Evolutionary conservation across 2,113 vertebrate genomes (phyloP), one percentile per base, ranked within the genome.

Genomic region (Oophaga pumilio): DNA sequence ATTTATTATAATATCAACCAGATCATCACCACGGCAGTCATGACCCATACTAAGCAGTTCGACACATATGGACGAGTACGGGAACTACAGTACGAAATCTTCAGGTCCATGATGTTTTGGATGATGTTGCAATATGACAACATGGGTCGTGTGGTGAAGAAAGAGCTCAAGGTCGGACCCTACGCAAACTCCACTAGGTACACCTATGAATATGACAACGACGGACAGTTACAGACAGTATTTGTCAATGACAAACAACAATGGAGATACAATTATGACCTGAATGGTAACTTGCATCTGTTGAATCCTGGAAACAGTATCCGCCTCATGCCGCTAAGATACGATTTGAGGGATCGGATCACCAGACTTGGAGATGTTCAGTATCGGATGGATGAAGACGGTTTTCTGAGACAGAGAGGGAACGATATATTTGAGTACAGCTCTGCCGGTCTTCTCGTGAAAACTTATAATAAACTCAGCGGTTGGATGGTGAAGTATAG

Each of bases 1-100:
- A 99, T 99, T 89, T 99, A 99, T 91, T 99, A 99, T 0, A 98
- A 99, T 90, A 99, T 99, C 64, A 99, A 99, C 90, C 98, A 99
- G 90, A 99, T 99, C 79, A 99, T 99, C 89, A 99, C 98, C 74
- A 99, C 98, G 0, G 96, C 98, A 0, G 98, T 99, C 89, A 99
- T 99, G 98, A 99, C 98, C 15, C 98, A 99, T 93, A 99, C 98
- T 6, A 99, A 99, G 88, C 98, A 99, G 92, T 99, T 99, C 62
- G 98, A 99, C 0, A 97, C 97, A 0, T 99, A 99, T 0, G 98
- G 98, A 1, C 94, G 98, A 5, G 97, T 99, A 92, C 98, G 99
- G 90, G 98, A 99, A 87, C 97, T 99, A 10, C 98, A 99, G 79
- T 99, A 99, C 0, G 98, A 99, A 92, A 99, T 99, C 78, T 99